Percentiles rank a stretch among this genome's conserved stretches.
Evolutionary conservation across 2,113 vertebrate species (phyloP).

Genomic region (Brachypteracias leptosomus): DNA sequence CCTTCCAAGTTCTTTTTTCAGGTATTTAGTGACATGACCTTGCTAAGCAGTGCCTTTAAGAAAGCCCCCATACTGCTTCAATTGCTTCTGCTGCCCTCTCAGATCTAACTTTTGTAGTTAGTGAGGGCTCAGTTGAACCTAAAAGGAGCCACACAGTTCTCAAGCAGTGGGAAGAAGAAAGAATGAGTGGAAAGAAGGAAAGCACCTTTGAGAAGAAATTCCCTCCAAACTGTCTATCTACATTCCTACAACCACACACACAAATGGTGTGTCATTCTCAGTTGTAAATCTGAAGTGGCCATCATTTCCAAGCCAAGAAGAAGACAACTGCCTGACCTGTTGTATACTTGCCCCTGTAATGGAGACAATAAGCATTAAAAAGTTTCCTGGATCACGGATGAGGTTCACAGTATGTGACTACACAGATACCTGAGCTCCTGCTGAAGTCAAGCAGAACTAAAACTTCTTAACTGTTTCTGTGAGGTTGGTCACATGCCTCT

Average conservation of each 20-base stretch:
- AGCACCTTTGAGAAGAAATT: not conserved
- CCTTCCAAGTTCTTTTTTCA: not conserved
- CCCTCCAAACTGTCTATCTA: not conserved
- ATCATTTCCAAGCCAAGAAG: not conserved
- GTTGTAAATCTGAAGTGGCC: not conserved
- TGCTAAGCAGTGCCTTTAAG: rapidly evolving
- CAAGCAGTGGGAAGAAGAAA: not conserved
- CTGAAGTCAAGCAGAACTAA: not conserved
- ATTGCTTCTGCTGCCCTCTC: not conserved
- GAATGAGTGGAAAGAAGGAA: not conserved
- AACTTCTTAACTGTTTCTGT: not conserved
- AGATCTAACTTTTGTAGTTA: not conserved
- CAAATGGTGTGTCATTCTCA: not conserved
- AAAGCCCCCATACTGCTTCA: not conserved
- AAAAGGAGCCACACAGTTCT: not conserved
- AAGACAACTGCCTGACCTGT: not conserved
- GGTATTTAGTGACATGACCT: not conserved
- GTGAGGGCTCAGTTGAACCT: not conserved
- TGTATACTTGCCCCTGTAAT: rapidly evolving
- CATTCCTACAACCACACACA: not conserved
- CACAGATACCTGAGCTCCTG: not conserved
- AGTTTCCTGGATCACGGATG: not conserved
- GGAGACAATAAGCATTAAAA: not conserved
- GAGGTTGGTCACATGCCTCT: not conserved
- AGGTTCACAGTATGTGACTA: not conserved